Evolutionary conservation across 2,113 vertebrate genomes (phyloP).

Genomic region (Vulpes lagopus): DNA sequence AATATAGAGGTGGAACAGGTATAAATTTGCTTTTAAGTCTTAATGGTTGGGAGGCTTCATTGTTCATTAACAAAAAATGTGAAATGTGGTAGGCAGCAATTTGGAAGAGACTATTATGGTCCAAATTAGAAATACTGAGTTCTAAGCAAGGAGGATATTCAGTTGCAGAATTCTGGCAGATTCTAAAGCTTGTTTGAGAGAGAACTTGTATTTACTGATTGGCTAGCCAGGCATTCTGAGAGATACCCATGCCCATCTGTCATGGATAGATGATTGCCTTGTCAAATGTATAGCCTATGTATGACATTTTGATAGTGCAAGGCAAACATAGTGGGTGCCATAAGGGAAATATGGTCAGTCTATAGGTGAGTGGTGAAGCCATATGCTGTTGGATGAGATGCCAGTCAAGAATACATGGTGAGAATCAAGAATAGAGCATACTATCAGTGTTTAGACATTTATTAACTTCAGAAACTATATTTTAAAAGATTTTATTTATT

Average conservation of each 20-base stretch:
- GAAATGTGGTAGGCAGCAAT: conserved; percentile 8
- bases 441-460: neutral
- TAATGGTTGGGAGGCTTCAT: neutral
- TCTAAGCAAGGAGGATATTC: neutral
- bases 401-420: neutral
- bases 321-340: neutral
- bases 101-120: neutral
- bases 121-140: conserved; percentile 12
- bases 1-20: neutral
- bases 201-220: neutral
- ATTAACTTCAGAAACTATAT: conserved; percentile 1
- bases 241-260: neutral
- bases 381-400: neutral
- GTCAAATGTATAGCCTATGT: neutral
- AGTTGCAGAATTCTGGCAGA: neutral
- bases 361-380: neutral
- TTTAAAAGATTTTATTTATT: neutral
- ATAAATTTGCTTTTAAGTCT: conserved; percentile 26
- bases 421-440: neutral
- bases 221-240: neutral
- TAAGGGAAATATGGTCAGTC: neutral
- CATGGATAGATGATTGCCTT: neutral
- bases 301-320: neutral
- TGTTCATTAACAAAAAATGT: conserved; percentile 54
- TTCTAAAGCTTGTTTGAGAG: conserved; percentile 31